Conservation (phyloP, 2,797 vertebrate genomes). For the Catamblyrhynchus diadema region DNA sequence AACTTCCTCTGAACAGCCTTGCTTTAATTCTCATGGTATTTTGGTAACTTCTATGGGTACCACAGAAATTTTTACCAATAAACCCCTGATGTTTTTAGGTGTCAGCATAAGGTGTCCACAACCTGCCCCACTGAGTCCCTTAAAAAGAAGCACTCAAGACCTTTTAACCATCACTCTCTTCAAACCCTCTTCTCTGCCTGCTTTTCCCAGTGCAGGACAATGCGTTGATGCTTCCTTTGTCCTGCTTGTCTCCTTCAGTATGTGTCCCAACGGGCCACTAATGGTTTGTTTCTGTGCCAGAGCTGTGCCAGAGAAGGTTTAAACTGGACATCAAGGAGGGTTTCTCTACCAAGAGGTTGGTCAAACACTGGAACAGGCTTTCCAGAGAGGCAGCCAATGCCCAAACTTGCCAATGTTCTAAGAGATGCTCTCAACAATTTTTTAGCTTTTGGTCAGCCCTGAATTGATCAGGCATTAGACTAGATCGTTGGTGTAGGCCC, state of each 20-base stretch:
- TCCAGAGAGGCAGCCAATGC: neutral
- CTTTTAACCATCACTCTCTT: neutral
- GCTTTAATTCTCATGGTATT: neutral
- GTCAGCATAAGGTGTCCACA: neutral
- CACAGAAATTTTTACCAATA: neutral
- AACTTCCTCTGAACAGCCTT: neutral
- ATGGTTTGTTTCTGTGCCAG: neutral
- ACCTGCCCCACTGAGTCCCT: neutral
- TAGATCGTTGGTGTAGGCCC: neutral
- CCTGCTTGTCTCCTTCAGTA: neutral
- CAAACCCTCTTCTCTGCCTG: neutral
- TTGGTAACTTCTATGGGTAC: neutral
- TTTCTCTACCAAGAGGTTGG: neutral
- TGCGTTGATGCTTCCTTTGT: neutral
- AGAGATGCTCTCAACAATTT: neutral
- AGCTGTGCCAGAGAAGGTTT: neutral
- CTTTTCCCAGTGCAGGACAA: neutral
- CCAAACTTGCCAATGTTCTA: neutral
- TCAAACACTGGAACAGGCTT: neutral
- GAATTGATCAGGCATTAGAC: neutral
- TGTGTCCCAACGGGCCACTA: neutral
- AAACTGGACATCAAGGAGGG: neutral
- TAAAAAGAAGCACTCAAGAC: neutral
- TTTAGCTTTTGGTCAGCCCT: neutral
- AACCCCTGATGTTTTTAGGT: neutral